Conservation (phyloP, 2,888 invertebrate genomes). For the Masnerella sp. region DNA sequence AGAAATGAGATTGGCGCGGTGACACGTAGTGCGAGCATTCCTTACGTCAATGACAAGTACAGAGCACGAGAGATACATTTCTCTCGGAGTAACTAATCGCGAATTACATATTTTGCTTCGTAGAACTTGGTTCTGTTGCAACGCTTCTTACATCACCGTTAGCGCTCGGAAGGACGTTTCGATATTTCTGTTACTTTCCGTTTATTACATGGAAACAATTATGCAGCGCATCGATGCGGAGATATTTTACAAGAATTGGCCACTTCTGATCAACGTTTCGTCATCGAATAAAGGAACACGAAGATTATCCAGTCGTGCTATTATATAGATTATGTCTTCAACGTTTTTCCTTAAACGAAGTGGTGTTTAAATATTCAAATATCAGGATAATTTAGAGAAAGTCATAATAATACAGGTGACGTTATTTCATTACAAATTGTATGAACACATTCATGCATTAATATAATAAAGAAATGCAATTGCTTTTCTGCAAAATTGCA, state of each 20-base stretch:
- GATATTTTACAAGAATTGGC: slow-evolving; percentile 31
- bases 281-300: no score
- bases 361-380: no score
- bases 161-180: slow-evolving; percentile 51
- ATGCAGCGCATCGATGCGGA: slow-evolving; percentile 42
- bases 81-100: slow-evolving; percentile 27
- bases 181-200: slow-evolving; percentile 50
- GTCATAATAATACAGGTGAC: no score
- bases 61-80: slow-evolving; percentile 24
- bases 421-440: no score
- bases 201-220: slow-evolving; percentile 34
- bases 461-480: no score
- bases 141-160: slow-evolving; percentile 47
- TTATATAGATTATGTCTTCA: no score
- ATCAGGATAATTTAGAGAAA: no score
- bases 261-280: slow-evolving; percentile 10
- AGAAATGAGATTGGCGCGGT: slow-evolving; percentile 20
- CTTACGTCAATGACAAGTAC: slow-evolving; percentile 20
- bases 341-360: no score
- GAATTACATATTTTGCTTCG: slow-evolving; percentile 28
- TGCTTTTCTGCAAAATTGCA: no score
- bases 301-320: no score
- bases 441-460: no score
- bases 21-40: slow-evolving; percentile 9
- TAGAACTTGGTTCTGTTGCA: slow-evolving; percentile 20